Evolutionary conservation across 92 coral and sea anemone genomes (phyloP).

Genomic region (Galaxea fascicularis): DNA sequence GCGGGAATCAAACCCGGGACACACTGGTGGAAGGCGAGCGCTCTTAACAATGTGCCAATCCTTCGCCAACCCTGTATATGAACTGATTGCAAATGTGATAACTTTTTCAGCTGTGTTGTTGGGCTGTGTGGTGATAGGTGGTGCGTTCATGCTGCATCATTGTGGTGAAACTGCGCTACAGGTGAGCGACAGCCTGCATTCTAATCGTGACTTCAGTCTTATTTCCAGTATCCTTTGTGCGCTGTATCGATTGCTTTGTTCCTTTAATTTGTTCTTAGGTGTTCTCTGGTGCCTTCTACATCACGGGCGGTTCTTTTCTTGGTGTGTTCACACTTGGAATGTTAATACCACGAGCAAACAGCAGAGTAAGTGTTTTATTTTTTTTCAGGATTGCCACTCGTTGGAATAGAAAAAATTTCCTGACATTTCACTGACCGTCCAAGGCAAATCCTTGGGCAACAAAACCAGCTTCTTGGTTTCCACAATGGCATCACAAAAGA

Average conservation of each 20-base stretch:
- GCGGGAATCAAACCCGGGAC: no score
- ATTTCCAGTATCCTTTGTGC: neutral
- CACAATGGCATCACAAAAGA: neutral
- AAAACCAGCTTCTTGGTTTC: no score
- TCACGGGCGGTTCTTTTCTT: conserved; percentile 65
- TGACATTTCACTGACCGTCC: neutral
- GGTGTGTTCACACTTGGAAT: conserved; percentile 67
- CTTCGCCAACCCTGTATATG: neutral
- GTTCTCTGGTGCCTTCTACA: conserved; percentile 58
- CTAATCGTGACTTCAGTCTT: no score
- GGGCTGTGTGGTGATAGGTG: conserved; percentile 58
- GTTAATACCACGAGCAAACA: conserved; percentile 67
- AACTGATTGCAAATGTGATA: neutral
- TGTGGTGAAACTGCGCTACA: conserved; percentile 48
- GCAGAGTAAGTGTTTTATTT: conserved; percentile 35
- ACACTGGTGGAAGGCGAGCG: no score
- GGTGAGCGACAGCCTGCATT: conserved; percentile 23
- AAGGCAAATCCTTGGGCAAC: no score
- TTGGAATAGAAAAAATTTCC: no score
- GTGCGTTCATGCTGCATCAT: conserved; percentile 61
- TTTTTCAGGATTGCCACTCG: no score
- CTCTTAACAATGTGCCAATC: no score
- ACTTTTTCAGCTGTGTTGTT: conserved; percentile 53
- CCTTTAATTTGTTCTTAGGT: conserved; percentile 23
- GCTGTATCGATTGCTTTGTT: neutral